phyloP scores from a whole-genome alignment of 2,113 vertebrate genomes.

The Halcyon senegalensis region DNA sequence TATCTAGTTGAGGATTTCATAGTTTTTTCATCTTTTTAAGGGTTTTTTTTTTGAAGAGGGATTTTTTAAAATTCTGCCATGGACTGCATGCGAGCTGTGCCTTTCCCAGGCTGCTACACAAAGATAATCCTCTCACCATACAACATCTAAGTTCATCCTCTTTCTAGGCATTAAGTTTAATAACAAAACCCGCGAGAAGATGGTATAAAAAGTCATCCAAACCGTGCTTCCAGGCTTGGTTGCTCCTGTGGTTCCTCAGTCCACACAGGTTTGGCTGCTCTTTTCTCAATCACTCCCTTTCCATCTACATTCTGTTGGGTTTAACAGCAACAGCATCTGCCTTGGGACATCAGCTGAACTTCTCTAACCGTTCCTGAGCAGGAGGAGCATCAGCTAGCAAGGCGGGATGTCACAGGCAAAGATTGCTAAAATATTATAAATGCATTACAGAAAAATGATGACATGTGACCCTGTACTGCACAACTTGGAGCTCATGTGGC shows the following conservation, averaged over 20 bases:
- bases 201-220: neutral
- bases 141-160: slow-evolving; percentile 16
- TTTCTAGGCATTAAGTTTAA: slow-evolving; percentile 21
- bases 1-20: slow-evolving; percentile 4
- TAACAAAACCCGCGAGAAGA: neutral
- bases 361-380: neutral
- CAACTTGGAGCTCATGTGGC: neutral
- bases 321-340: neutral
- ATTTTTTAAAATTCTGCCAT: neutral
- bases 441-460: neutral
- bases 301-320: neutral
- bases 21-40: neutral
- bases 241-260: neutral
- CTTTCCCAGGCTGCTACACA: neutral
- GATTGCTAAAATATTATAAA: neutral
- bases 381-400: neutral
- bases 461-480: neutral
- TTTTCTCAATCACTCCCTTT: neutral
- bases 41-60: neutral
- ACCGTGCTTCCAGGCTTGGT: neutral
- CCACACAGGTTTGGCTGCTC: neutral
- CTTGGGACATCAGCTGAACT: neutral
- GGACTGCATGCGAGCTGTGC: neutral
- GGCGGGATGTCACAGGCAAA: neutral
- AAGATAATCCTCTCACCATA: neutral